Base-by-base conservation (phyloP, 2,797 vertebrate genomes). In the Rhinatrema bivittatum region DNA sequence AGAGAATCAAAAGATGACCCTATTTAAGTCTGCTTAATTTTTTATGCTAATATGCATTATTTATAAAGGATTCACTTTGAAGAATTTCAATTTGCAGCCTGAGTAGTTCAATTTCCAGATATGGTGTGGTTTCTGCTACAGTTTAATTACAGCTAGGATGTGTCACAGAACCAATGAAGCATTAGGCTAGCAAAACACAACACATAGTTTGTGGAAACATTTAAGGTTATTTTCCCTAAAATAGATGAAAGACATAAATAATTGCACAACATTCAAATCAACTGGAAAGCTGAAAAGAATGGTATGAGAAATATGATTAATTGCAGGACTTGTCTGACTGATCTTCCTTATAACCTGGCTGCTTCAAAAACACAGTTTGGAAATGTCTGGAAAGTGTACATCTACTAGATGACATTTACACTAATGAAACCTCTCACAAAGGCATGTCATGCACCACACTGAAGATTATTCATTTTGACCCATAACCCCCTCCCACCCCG, bases 31-130 rank as follows among this genome's bases (percentile, higher is more conserved):
- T 49, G 51, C 54, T 46, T 51, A 60, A 43, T 58, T 72, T 60
- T 60, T 66, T 58, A 66, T 58, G 44, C 56, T 78, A 66, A 64
- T 74, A 40, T 54, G 36, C 27, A 34, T 75, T 76, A 67, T 72
- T 76, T 70, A 56, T 74, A 56, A 54, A 62, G 62, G 62, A 61
- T 74, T 74, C 24, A 20, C 59, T 56, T 70, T 78, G 62, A 65
- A 55, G 54, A 68, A 56, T 74, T 65, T 78, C 65, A 79, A 76
- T 76, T 76, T 78, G 46, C 65, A 75, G 62, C 76, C 71, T 76
- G 77, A 69, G 58, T 64, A 59, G 62, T 75, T 81, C 68, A 69
- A 68, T 75, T 79, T 74, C 56, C 63, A 73, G 62, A 73, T 76
- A 62, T 65, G 51, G 48, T 62, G 39, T 59, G 54, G 65, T 72